Percentiles rank a stretch among this genome's conserved stretches.
phyloP scores from a whole-genome alignment of 2,113 vertebrate genomes.

The Cettia cetti region DNA sequence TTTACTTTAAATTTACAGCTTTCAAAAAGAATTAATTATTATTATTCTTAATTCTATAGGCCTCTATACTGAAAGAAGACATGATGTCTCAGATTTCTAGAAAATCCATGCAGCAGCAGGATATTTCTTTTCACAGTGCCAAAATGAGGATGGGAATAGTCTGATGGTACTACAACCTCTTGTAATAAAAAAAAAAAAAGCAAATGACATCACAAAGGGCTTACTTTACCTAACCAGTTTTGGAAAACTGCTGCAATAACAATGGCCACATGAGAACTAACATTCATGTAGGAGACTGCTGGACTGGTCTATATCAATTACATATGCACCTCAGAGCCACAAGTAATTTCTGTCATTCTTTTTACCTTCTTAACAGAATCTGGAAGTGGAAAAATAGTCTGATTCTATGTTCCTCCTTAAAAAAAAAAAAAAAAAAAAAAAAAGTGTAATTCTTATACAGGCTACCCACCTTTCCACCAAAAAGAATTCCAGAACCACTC shows the following conservation, averaged over 20 bases:
- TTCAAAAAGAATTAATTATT: not conserved
- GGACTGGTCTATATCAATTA: not conserved
- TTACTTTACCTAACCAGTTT: not conserved
- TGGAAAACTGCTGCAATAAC: not conserved
- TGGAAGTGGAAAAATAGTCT: not conserved
- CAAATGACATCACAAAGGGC: not conserved
- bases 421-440: no score
- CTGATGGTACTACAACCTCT: not conserved
- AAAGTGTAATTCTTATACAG: not conserved
- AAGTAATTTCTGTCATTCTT: not conserved
- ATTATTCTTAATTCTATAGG: not conserved
- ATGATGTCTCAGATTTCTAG: not conserved
- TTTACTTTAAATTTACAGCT: not conserved
- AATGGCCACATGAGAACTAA: not conserved
- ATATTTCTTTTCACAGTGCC: not conserved
- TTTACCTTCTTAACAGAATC: not conserved
- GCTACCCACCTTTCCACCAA: not conserved
- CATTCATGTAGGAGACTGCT: accelerated
- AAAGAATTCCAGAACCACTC: not conserved
- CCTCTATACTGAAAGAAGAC: not conserved
- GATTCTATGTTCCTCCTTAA: not conserved
- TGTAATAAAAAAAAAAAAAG: not conserved
- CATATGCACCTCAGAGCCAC: not conserved
- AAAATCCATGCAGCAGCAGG: not conserved
- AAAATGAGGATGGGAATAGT: not conserved